Conservation (phyloP, 2,113 vertebrate genomes). For the Pachyramphus minor region DNA sequence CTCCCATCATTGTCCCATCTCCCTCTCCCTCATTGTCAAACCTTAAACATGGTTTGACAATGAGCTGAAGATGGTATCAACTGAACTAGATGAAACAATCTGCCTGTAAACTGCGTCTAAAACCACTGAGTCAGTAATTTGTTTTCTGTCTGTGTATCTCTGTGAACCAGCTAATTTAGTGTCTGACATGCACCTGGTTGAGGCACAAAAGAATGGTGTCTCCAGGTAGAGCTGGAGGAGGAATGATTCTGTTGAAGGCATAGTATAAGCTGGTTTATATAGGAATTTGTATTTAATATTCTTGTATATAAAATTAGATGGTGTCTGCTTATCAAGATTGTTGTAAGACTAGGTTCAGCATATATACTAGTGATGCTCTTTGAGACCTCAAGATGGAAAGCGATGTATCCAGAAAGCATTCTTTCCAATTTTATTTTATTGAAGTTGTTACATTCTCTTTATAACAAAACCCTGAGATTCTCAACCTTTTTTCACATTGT, state of each 20-base stretch:
- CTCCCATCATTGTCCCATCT: too few relatives aligned
- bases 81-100: not conserved
- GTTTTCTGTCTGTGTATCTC: not conserved
- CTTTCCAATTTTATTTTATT: not conserved
- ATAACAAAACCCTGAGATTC: not conserved
- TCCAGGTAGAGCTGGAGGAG: not conserved
- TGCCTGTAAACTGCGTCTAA: not conserved
- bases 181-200: not conserved
- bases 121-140: not conserved
- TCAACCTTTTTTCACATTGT: not conserved
- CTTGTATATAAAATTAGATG: not conserved
- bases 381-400: not conserved
- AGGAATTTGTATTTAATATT: not conserved
- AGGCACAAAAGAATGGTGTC: not conserved
- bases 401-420: not conserved
- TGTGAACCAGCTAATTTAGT: not conserved
- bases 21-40: too few relatives aligned
- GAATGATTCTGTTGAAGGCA: not conserved
- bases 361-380: not conserved
- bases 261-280: not conserved
- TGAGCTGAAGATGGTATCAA: not conserved
- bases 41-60: not conserved
- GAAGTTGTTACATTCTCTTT: not conserved
- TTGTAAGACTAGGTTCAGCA: not conserved
- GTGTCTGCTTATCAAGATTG: not conserved